phyloP scores from a whole-genome alignment of 2,888 invertebrate genomes.

The Nephrotoma guestfalica region DNA sequence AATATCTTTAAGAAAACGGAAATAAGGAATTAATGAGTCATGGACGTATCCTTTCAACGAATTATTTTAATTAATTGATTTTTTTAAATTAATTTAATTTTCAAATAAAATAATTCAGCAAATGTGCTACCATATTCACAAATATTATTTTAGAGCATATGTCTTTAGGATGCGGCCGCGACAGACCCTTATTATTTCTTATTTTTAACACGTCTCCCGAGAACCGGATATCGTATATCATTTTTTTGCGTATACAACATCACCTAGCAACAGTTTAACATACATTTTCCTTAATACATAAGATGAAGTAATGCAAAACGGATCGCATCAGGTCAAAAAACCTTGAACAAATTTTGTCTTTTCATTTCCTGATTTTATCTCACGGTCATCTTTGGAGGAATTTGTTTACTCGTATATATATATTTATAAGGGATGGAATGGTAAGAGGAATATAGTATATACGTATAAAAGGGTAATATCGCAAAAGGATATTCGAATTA shows the following conservation, averaged over 20 bases:
- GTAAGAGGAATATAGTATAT: background rate
- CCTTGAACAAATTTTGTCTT: background rate
- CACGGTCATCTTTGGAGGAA: background rate
- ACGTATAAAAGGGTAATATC: background rate
- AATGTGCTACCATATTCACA: background rate
- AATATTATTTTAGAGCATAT: background rate
- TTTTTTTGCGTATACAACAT: background rate
- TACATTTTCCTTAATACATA: background rate
- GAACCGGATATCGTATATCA: background rate
- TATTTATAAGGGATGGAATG: background rate
- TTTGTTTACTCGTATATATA: background rate
- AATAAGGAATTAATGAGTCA: background rate
- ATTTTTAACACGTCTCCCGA: background rate
- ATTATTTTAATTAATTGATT: background rate
- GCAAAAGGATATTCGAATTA: background rate
- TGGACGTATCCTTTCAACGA: background rate
- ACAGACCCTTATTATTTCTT: background rate
- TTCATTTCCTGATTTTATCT: background rate
- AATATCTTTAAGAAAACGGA: background rate
- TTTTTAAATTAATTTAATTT: background rate
- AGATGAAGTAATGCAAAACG: background rate
- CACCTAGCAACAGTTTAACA: background rate
- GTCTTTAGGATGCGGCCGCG: background rate
- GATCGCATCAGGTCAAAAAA: background rate
- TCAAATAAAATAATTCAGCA: background rate